Conservation (phyloP, 2,113 vertebrate genomes). For the Platysternon megacephalum region DNA sequence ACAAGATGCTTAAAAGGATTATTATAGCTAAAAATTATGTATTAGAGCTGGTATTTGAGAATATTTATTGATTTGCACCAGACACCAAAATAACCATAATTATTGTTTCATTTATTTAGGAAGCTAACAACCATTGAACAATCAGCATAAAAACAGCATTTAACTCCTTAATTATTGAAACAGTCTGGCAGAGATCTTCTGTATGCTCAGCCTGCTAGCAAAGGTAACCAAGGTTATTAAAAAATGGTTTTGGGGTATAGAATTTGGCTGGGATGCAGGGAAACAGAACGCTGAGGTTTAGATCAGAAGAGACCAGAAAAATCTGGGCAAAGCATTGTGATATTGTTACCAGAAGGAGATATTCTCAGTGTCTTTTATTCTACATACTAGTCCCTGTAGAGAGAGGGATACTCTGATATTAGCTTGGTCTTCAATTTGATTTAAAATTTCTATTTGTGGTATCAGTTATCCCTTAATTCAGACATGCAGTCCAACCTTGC, state of each 20-base stretch:
- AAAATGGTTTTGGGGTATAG: neutral
- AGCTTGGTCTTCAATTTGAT: slow-evolving; percentile 18
- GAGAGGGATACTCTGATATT: neutral
- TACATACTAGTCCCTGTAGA: neutral
- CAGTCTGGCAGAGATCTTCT: neutral
- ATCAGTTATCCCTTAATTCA: neutral
- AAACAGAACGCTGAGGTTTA: no score
- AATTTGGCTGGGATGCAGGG: no score
- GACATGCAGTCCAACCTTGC: neutral
- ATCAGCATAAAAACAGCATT: neutral
- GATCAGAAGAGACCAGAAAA: no score
- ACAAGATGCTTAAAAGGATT: neutral
- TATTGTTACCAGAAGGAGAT: no score
- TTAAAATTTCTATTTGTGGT: neutral
- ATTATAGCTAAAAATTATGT: neutral
- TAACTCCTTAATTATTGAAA: neutral
- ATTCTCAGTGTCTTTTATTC: no score
- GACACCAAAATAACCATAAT: neutral
- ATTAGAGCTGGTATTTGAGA: neutral
- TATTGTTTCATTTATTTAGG: neutral
- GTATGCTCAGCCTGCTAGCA: neutral
- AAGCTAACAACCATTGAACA: neutral
- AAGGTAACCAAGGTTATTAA: neutral
- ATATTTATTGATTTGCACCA: neutral
- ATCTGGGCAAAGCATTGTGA: no score